These are phyloP conservation scores for Perithous albicinctus DNA, from an alignment of 2,888 invertebrate genomes.

Conservation along the genomic window DNA sequence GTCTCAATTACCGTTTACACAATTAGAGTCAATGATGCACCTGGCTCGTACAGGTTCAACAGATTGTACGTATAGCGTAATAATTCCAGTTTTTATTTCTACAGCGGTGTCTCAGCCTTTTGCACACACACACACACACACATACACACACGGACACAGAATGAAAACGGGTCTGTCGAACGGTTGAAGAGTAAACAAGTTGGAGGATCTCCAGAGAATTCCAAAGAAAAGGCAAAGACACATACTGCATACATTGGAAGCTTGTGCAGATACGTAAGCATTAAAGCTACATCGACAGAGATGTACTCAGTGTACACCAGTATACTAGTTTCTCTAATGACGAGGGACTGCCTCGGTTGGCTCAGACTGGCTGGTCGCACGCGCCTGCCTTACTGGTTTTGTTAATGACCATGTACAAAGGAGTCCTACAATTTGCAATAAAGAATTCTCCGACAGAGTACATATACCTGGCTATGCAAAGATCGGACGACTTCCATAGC, in stretches of 20 bases:
- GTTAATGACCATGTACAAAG: conserved; percentile 53
- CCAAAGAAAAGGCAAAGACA: conserved; percentile 23
- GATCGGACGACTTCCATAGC: not conserved
- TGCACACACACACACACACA: not conserved
- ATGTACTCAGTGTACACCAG: conserved; percentile 1
- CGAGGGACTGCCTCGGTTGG: conserved; percentile 5
- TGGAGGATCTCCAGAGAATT: conserved; percentile 8
- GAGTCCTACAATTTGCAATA: conserved; percentile 29
- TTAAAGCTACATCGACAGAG: conserved; percentile 17
- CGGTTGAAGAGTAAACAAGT: conserved; percentile 50
- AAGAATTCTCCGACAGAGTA: conserved; percentile 10
- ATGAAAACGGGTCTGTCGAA: conserved; percentile 58
- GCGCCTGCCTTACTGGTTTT: conserved; percentile 59
- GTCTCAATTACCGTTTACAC: conserved; percentile 31
- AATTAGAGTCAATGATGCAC: conserved; percentile 44
- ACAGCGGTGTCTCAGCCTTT: not conserved
- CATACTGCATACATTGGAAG: not conserved
- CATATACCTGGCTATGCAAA: conserved; percentile 5
- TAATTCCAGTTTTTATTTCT: conserved; percentile 36
- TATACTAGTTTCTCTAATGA: conserved; percentile 64
- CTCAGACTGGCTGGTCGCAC: conserved; percentile 50
- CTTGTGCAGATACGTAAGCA: conserved; percentile 2
- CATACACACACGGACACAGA: conserved; percentile 3
- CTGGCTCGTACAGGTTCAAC: conserved; percentile 2
- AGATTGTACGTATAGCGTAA: not conserved